Evolutionary conservation across 1,140 invertebrate species (phyloP).

Genomic region (Bombus pascuorum): DNA sequence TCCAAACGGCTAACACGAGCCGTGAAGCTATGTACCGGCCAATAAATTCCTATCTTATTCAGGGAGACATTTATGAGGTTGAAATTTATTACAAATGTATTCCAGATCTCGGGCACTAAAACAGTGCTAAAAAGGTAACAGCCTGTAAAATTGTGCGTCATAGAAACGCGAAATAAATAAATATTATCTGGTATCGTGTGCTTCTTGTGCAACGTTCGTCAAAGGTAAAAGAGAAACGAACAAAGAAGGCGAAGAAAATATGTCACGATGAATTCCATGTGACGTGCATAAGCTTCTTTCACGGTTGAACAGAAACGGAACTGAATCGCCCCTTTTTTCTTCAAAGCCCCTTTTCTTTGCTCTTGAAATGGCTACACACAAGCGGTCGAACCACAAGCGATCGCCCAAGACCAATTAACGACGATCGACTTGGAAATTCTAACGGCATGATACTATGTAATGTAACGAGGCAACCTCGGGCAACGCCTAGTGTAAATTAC

Average conservation of each 20-base stretch:
- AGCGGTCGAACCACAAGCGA: slow-evolving; percentile 30
- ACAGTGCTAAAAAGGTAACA: slow-evolving; percentile 2
- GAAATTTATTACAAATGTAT: not conserved
- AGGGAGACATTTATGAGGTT: not conserved
- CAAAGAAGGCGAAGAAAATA: not conserved
- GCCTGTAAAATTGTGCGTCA: not conserved
- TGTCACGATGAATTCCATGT: not conserved
- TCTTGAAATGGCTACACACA: slow-evolving; percentile 32
- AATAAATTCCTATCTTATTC: not conserved
- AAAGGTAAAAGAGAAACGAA: not conserved
- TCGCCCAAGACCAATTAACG: slow-evolving; percentile 59
- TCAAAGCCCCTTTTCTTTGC: not conserved
- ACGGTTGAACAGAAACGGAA: slow-evolving; percentile 38
- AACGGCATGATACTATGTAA: slow-evolving; percentile 56
- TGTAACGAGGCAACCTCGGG: slow-evolving; percentile 63
- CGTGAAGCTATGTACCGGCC: too few relatives aligned
- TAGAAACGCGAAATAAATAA: not conserved
- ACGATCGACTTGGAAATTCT: slow-evolving; percentile 60
- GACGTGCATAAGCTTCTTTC: not conserved
- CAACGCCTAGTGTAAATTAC: slow-evolving; percentile 76
- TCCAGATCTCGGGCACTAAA: not conserved
- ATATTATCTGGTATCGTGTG: not conserved
- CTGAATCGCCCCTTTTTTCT: slow-evolving; percentile 26
- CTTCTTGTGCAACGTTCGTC: slow-evolving; percentile 4
- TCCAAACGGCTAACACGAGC: not conserved